Base-by-base conservation (phyloP, 92 coral and sea anemone genomes). In the Actinostola sp. region DNA sequence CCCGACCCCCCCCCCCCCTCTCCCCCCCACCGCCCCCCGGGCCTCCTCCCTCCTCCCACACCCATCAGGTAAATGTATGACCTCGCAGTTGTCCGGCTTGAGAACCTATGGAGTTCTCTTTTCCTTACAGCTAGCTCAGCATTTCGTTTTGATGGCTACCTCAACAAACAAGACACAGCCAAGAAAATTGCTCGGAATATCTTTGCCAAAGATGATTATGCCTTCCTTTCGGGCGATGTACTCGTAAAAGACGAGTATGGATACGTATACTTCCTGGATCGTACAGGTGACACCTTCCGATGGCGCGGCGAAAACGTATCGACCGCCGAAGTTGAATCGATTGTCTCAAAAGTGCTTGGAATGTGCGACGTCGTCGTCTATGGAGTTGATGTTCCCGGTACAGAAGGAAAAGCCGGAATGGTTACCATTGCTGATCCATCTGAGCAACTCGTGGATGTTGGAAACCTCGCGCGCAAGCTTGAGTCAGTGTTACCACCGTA, bases 231-330 rank as follows among this genome's bases (percentile, higher is more conserved):
- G 7, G 98, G 98, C 10, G 98, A 94, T 72, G 61, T 89, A 21
- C 71, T 91, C 20, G 60, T 88, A 43, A 70, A 77, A 72, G 98
- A 94, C 59, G 98, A 94, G 67, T 72, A 75, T 27, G 97, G 98
- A 27, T 82, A 94, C 72, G 73, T 94, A 24, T 94, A 76, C 78
- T 94, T 94, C 77, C 88, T 72, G 68, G 98, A 94, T 73, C 98
- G 98, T 24, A 84, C 92, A 25, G 98, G 98, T 63, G 98, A 94
- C 80, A 91, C 98, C 51, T 94, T 91, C 87, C 93, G 98, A 76
- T 94, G 98, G 98, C 97, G 93, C 48, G 98, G 98, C 79, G 98
- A 94, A 82, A 94, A 94, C 64, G 98, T 94, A 41, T 91, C 98
- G 57, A 91, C 97, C 29, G 72, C 97, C 56, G 98, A 94, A 71